These are phyloP conservation scores for Chlorops oryzae DNA, from an alignment of 1,140 invertebrate genomes.

Conservation along the genomic window DNA sequence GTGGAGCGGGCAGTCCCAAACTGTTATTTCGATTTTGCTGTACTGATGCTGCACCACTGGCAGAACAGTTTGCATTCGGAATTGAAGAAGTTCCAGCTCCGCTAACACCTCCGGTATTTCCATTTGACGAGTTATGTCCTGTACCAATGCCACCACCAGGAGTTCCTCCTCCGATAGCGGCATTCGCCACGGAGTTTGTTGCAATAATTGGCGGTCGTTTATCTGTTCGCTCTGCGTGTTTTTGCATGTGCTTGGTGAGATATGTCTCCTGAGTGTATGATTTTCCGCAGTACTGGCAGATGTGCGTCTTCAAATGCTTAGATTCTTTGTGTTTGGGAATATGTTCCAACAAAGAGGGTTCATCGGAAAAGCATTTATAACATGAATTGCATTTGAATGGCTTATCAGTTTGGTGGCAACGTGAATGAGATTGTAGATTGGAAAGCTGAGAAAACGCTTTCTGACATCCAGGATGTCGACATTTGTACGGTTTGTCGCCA, in stretches of 20 bases:
- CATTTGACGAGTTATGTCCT: neutral
- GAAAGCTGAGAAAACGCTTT: slow-evolving; percentile 97
- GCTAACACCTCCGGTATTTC: neutral
- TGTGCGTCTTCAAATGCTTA: slow-evolving; percentile 98
- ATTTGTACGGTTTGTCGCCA: slow-evolving; percentile 95
- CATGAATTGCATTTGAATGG: slow-evolving; percentile 97
- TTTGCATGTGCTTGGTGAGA: slow-evolving; percentile 97
- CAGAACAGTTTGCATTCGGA: slow-evolving; percentile 2
- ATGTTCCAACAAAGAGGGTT: slow-evolving; percentile 91
- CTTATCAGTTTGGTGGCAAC: slow-evolving; percentile 97
- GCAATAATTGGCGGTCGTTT: slow-evolving; percentile 74
- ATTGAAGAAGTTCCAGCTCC: too few relatives aligned
- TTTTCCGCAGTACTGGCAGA: slow-evolving; percentile 98
- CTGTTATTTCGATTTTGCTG: slow-evolving; percentile 37
- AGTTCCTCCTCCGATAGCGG: slow-evolving; percentile 26
- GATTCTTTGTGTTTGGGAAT: slow-evolving; percentile 99
- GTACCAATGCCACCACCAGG: slow-evolving; percentile 7
- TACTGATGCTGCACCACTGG: slow-evolving; percentile 20
- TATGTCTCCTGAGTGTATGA: slow-evolving; percentile 99
- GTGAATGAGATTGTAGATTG: slow-evolving; percentile 95
- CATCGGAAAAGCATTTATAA: slow-evolving; percentile 96
- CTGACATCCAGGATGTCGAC: slow-evolving; percentile 90
- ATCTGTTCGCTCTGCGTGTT: slow-evolving; percentile 89
- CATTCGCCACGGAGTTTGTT: slow-evolving; percentile 23
- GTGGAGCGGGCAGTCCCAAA: slow-evolving; percentile 29